Evolutionary conservation across 2,888 invertebrate genomes (phyloP).

Genomic region (Hydrotaea cyrtoneurina): DNA sequence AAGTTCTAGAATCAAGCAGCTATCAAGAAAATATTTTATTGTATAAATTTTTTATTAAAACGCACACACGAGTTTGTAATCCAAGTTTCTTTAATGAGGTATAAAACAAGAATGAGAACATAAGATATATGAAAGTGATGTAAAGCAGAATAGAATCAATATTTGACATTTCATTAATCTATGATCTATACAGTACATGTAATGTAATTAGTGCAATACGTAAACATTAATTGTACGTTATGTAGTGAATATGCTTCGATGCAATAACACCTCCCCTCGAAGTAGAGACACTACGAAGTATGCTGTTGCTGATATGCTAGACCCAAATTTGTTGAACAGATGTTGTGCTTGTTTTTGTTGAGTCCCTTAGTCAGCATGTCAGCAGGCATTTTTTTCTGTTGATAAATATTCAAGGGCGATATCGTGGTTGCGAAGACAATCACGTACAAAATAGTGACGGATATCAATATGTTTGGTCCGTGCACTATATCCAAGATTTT

Average conservation of each 20-base stretch:
- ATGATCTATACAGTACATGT: no score
- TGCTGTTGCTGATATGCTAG: background rate
- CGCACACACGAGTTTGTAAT: no score
- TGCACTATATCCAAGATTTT: slow-evolving; percentile 49
- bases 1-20: background rate
- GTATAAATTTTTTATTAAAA: background rate
- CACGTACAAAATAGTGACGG: slow-evolving; percentile 58
- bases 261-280: slow-evolving; percentile 56
- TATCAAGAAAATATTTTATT: background rate
- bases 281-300: slow-evolving; percentile 38
- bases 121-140: no score
- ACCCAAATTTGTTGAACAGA: slow-evolving; percentile 51
- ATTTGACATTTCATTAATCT: no score
- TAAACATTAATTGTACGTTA: no score
- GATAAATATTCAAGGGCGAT: slow-evolving; percentile 61
- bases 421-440: slow-evolving; percentile 41
- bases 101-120: no score
- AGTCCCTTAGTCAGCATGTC: slow-evolving; percentile 65
- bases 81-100: no score
- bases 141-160: no score
- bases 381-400: slow-evolving; percentile 63
- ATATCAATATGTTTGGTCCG: slow-evolving; percentile 67
- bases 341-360: slow-evolving; percentile 45
- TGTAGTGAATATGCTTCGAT: no score
- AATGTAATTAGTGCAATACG: no score